Evolutionary conservation across 2,113 vertebrate species (phyloP), one percentile per base, ranked within the genome.

Genomic region (Ceyx melanurus): DNA sequence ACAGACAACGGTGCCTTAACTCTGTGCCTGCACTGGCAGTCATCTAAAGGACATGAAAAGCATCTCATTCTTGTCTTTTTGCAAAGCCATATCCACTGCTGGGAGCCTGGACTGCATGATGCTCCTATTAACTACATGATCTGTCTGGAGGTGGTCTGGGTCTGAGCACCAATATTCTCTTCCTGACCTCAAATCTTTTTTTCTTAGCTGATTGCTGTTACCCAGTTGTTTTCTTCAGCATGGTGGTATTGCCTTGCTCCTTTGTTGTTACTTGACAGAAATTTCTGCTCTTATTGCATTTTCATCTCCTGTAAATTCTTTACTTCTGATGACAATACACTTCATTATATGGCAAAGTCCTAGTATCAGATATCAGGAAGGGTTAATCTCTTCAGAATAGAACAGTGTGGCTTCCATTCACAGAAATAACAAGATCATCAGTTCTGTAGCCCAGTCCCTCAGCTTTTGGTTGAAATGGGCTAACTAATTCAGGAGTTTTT

Each of bases 101-200:
- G 77, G 54, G 35, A 65, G 14, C 40, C 26, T 0, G 1, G 56
- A 15, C 46, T 2, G 1, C 2, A 1, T 56, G 57, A 12, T 1
- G 29, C 15, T 76, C 23, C 29, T 62, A 9, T 50, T 64, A 25
- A 25, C 5, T 35, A 64, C 15, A 15, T 37, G 20, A 82, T 21
- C 61, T 67, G 7, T 26, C 70, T 75, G 80, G 26, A 62, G 73
- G 5, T 4, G 13, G 19, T 35, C 61, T 62, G 48, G 13, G 16
- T 40, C 57, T 62, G 53, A 91, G 71, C 23, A 62, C 31, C 21
- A 77, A n/a, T 16, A 31, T 42, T 81, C 21, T 13, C 25, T 50
- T 82, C 21, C 31, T 2, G 2, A 13, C 2, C 2, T 11, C 19
- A 75, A 23, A 89, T 25, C 21, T 46, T 48, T 37, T 64, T 61